Evolutionary conservation across 2,797 vertebrate genomes (phyloP), one percentile per base, ranked within the genome.

Genomic region (Ispidina picta): DNA sequence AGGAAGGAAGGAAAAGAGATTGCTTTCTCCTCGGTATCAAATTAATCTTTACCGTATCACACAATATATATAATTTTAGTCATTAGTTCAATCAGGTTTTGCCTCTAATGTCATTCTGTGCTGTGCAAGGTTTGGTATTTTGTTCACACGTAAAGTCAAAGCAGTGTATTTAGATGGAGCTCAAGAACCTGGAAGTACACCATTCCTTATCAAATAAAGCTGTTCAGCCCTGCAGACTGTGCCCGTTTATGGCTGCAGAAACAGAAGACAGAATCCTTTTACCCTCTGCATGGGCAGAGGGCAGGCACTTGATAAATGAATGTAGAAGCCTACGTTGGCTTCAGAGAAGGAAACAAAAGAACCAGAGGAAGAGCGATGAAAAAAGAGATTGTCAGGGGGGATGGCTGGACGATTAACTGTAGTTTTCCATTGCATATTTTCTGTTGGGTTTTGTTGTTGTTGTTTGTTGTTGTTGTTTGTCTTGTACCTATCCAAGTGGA

Each of bases 261-360:
- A 76, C 69, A 95, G 84, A 96, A 96, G 86, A 83, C 76, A 93
- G 84, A 94, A 83, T 63, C 80, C 39, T 88, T 86, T 95, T 96
- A 81, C 39, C 78, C 33, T 95, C 88, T 94, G 79, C 91, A 77
- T 92, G 63, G 89, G 95, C 93, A 96, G 96, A 94, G 88, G 92
- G 86, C 87, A 97, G 92, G 71, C 63, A 70, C 52, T 96, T 98
- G 97, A 98, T 97, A 94, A 97, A 97, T 92, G 94, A 96, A 83
- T 72, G 33, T 79, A 84, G 93, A 97, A 97, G 82, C 84, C 63
- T 51, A 20, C 64, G 35, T 86, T 56, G 3, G 69, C 80, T 91
- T n/a, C 72, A 81, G 93, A 97, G 92, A 96, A 97, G 92, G 72
- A 90, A 95, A 93, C 76, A 93, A 94, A 96, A 85, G 73, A 91